These are phyloP conservation scores for Neria commutata DNA, from an alignment of 2,888 invertebrate genomes.

Conservation along the genomic window DNA sequence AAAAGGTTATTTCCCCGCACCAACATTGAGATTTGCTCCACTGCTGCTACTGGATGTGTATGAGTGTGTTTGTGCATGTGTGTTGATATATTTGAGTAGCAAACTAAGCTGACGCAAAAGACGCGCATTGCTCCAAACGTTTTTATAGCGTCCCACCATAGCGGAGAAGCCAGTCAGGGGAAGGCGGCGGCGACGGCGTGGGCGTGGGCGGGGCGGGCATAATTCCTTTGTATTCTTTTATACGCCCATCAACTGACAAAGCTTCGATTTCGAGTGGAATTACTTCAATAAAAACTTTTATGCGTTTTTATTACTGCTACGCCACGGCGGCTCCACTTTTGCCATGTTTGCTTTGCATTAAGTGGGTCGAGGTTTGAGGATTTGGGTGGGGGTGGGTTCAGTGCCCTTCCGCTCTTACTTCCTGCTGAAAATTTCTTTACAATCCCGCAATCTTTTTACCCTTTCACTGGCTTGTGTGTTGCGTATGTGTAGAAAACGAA, in stretches of 20 bases:
- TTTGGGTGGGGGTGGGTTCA: background rate
- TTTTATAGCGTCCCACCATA: constrained; percentile 2
- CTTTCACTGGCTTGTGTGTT: too few relatives aligned
- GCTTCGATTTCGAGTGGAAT: constrained; percentile 44
- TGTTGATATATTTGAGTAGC: background rate
- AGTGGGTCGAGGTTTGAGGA: background rate
- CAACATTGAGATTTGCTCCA: background rate
- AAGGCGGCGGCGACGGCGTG: too few relatives aligned
- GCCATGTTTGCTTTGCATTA: background rate
- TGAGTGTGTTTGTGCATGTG: too few relatives aligned
- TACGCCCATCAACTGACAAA: constrained; percentile 11
- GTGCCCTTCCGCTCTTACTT: constrained; percentile 5
- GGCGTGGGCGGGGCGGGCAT: constrained; percentile 23
- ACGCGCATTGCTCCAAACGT: background rate
- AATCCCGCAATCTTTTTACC: constrained; percentile 17
- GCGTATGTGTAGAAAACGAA: constrained; percentile 5
- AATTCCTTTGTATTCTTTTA: constrained; percentile 29
- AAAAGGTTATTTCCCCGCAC: constrained; percentile 1
- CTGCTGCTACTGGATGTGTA: too few relatives aligned
- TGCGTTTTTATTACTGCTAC: constrained; percentile 11
- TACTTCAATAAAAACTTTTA: constrained; percentile 43
- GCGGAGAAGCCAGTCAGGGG: too few relatives aligned
- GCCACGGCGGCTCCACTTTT: background rate
- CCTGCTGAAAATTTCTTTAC: constrained; percentile 11
- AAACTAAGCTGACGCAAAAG: too few relatives aligned